A percentile compares a stretch with the other conserved stretches of the same genome.
phyloP scores from a whole-genome alignment of 2,113 vertebrate genomes.

The Nothocercus nigrocapillus region DNA sequence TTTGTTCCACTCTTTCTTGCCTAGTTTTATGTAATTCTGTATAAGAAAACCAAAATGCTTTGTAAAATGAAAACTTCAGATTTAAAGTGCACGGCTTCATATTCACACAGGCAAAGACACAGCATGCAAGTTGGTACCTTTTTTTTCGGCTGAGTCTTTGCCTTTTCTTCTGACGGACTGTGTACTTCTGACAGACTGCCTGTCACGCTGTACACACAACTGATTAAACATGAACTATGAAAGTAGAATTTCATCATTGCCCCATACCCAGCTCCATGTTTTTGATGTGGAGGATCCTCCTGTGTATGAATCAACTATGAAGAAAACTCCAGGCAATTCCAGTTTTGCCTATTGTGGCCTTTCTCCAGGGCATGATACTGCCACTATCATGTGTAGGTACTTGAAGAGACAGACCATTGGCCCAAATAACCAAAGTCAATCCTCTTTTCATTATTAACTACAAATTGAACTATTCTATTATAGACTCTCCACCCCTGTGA shows the following conservation, averaged over 20 bases:
- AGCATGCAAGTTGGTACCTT: neutral
- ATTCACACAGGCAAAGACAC: neutral
- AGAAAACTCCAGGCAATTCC: neutral
- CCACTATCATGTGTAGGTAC: neutral
- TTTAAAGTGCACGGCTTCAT: neutral
- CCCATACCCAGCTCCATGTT: neutral
- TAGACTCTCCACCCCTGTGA: neutral
- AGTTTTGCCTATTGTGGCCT: neutral
- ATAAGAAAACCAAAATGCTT: neutral
- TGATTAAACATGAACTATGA: neutral
- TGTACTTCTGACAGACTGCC: neutral
- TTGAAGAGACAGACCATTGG: neutral
- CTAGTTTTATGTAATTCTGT: neutral
- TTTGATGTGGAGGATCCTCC: neutral
- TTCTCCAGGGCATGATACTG: neutral
- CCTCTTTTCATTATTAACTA: neutral
- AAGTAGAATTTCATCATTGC: neutral
- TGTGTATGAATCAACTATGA: neutral
- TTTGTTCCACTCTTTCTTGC: constrained; percentile 10
- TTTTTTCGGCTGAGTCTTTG: neutral
- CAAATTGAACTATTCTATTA: neutral
- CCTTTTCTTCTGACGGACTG: neutral
- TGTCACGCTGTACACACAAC: neutral
- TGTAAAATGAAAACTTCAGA: neutral
- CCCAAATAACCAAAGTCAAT: neutral